Base-by-base conservation (phyloP, 1,140 invertebrate species). In the Patella vulgata region DNA sequence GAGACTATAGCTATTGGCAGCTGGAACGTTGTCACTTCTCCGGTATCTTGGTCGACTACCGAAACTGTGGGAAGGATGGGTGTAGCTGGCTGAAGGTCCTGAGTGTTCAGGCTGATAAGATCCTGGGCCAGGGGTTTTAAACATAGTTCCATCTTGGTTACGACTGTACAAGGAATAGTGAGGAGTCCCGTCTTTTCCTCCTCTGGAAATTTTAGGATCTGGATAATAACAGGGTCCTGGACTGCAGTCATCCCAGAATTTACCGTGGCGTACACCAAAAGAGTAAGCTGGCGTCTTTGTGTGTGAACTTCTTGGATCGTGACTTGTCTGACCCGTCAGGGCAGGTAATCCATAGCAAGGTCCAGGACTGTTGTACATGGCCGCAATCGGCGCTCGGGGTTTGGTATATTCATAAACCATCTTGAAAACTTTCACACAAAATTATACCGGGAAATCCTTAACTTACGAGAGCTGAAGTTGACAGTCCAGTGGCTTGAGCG, bases 321-420 rank as follows among this genome's bases (percentile, higher is more conserved):
- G 83, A 19, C 62, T 52, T 28, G 59, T 71, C 63, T 80, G 70
- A 43, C 83, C 82, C 1, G 81, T 68, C 17, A 85, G 64, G 23
- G 68, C 70, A n/a, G 83, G 82, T 3, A 85, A 70, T 27, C 60
- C 68, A 60, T 85, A 84, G 53, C 77, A 82, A 8, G 95, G 95
- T 62, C 95, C 95, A 14, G 95, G 95, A 72, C 93, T 94, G 46
- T 87, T 88, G 76, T 92, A 93, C 86, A 96, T 94, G 1, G 94
- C 94, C 25, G 93, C 92, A 66, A 98, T 97, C 1, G 93, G 93
- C 23, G 93, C 94, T 47, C 93, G 87, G 57, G 94, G 81, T 79
- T 93, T 93, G 8, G 77, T 79, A 46, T 73, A 73, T 23, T 74
- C 66, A 68, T 75, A 83, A 23, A 81, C 79, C 79, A 81, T 81